Percentiles rank a stretch among this genome's conserved stretches.
Conservation (phyloP, 2,113 vertebrate species). For the Trichechus manatus region DNA sequence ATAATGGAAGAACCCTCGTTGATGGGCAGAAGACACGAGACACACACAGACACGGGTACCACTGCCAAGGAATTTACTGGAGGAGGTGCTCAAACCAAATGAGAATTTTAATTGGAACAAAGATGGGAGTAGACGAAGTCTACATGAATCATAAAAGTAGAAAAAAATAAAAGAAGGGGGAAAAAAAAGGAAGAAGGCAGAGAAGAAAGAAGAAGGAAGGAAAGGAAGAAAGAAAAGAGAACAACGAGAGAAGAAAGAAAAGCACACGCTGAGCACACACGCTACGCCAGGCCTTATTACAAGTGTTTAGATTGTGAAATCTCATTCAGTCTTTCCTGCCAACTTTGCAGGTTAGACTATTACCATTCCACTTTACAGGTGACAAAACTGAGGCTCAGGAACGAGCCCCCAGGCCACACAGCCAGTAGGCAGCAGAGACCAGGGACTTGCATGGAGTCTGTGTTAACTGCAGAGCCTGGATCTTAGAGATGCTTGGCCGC, state of each 20-base stretch:
- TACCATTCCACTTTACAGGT: background rate
- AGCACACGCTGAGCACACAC: background rate
- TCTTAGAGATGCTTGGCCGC: accelerated
- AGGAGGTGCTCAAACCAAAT: background rate
- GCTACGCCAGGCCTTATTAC: background rate
- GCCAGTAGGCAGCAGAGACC: background rate
- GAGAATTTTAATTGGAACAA: background rate
- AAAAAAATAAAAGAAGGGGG: background rate
- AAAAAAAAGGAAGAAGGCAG: background rate
- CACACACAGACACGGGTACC: background rate
- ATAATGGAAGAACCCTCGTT: background rate
- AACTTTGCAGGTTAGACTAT: background rate
- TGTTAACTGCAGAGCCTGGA: background rate
- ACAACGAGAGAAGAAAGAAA: background rate
- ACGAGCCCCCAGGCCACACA: background rate
- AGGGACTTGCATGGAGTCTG: background rate
- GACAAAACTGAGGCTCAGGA: background rate
- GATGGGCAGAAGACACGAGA: background rate
- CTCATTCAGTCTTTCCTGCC: background rate
- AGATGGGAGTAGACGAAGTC: background rate
- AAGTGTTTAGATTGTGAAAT: background rate
- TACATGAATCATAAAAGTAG: background rate
- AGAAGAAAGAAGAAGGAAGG: background rate
- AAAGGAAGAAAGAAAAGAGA: background rate
- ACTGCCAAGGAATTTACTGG: background rate